A percentile compares a stretch with the other conserved stretches of the same genome.
Evolutionary conservation across 2,888 invertebrate genomes (phyloP).

Genomic region (Zeuzera pyrina): DNA sequence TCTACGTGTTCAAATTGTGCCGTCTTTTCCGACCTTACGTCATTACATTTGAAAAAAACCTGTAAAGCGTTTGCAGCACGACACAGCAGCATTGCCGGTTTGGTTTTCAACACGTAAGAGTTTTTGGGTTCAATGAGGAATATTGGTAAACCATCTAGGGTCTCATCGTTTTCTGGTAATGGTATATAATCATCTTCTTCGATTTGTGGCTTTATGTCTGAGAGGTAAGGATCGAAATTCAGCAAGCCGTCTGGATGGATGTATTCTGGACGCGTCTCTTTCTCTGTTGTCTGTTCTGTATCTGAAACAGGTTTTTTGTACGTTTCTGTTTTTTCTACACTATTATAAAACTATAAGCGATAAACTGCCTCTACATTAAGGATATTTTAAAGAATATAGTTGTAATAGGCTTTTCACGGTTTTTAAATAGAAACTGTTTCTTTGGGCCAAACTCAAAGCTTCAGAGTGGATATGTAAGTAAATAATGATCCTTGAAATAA

Average conservation of each 20-base stretch:
- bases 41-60: constrained; percentile 86
- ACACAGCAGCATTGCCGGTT: constrained; percentile 90
- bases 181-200: constrained; percentile 64
- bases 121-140: constrained; percentile 91
- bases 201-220: constrained; percentile 52
- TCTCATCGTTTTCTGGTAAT: constrained; percentile 70
- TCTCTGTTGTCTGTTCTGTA: constrained; percentile 48
- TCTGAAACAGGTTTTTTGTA: constrained; percentile 32
- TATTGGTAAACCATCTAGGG: constrained; percentile 83
- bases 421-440: too few species aligned
- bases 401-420: too few species aligned
- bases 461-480: too few species aligned
- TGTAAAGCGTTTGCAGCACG: constrained; percentile 92
- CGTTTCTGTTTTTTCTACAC: too few species aligned
- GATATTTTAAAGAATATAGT: too few species aligned
- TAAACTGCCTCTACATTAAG: too few species aligned
- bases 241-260: constrained; percentile 59
- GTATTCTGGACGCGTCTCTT: constrained; percentile 58
- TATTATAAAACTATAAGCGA: too few species aligned
- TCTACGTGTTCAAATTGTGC: constrained; percentile 83
- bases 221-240: constrained; percentile 57
- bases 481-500: too few species aligned
- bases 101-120: constrained; percentile 89
- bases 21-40: constrained; percentile 67
- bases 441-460: too few species aligned